Evolutionary conservation across 2,888 invertebrate species (phyloP), one percentile per base, ranked within the genome.

Genomic region (Euspilapteryx auroguttella): DNA sequence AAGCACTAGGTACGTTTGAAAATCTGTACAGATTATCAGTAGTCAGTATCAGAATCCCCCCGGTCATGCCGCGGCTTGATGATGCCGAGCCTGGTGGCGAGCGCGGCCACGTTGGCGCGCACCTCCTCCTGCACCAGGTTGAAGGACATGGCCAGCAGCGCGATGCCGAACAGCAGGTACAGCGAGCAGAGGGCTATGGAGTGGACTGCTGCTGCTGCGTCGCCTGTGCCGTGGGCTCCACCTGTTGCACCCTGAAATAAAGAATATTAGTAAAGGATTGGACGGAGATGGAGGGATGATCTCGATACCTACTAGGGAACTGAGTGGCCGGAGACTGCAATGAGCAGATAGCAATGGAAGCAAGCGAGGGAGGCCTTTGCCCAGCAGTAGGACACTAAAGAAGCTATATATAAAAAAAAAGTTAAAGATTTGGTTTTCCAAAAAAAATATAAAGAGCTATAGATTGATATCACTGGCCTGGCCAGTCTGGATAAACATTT

Each of bases 101-200:
- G 85, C 34, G 85, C 82, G 45, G 92, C 91, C 4, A 94, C 92
- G 49, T 89, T 89, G 33, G 86, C 88, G 37, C 93, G 89, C 7
- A 94, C 93, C 61, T 94, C 92, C 53, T 94, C 94, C 58, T 94
- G 95, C 24, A 96, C 94, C 50, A 96, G 73, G 77, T 96, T 96
- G 66, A 96, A 96, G 45, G 93, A 93, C 96, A 96, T 97, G 14
- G 95, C 95, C 37, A 96, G 69, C 25, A 96, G 66, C 0, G 95
- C 92, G 49, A 96, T 96, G 5, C 96, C 96, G 56, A 96, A 94
- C 24, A 97, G 79, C 36, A 97, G 76, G 68, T 97, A 97, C 31
- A 96, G 69, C 0, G 94, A 94, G 48, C 94, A 94, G 29, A 94
- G 79, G 0, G 94, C 94, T 36, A 96, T 82, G 3, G 75, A 75